These are phyloP conservation scores for Lycophotia porphyrea DNA, from an alignment of 2,888 invertebrate genomes.

Conservation along the genomic window DNA sequence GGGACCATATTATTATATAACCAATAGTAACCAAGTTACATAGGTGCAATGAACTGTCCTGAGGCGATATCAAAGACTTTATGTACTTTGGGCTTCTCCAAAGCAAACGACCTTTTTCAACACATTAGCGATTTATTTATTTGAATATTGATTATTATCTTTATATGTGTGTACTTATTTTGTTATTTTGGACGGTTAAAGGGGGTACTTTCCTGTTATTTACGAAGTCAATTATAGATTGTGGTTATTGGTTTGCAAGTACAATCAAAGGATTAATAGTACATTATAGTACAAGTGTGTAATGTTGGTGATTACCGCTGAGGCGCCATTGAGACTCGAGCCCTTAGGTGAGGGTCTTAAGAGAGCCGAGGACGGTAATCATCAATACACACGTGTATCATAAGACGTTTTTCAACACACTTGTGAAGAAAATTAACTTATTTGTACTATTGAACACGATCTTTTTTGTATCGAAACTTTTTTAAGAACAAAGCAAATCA, in stretches of 20 bases:
- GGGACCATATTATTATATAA: neutral
- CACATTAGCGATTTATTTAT: neutral
- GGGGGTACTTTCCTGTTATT: neutral
- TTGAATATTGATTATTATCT: neutral
- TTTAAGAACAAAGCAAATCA: too few relatives aligned
- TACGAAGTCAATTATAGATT: neutral
- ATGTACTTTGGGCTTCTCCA: neutral
- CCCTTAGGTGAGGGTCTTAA: too few relatives aligned
- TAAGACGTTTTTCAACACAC: too few relatives aligned
- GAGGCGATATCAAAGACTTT: neutral
- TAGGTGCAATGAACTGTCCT: constrained; percentile 3
- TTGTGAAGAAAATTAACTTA: too few relatives aligned
- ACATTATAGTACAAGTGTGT: too few relatives aligned
- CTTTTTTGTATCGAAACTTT: too few relatives aligned
- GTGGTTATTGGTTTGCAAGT: constrained; percentile 3
- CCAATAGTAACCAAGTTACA: neutral
- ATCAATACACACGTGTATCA: too few relatives aligned
- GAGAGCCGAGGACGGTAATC: too few relatives aligned
- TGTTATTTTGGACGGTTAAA: neutral
- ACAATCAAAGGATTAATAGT: neutral
- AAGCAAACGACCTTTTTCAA: neutral
- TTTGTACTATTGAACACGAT: too few relatives aligned
- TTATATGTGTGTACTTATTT: neutral
- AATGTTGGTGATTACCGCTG: too few relatives aligned
- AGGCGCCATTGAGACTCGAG: too few relatives aligned